phyloP scores from a whole-genome alignment of 2,888 invertebrate species.

The Sarcophaga caerulescens region DNA sequence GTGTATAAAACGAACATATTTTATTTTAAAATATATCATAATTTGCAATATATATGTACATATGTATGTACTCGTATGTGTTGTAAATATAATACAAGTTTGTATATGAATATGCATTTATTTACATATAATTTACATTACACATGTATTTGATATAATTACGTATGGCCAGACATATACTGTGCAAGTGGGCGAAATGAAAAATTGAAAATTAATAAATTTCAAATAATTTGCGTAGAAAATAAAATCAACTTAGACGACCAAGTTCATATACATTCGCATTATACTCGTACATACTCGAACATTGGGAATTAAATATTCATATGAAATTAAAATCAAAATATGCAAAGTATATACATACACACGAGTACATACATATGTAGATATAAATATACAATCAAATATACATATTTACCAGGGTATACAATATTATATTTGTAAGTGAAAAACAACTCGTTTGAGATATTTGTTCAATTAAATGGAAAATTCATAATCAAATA shows the following conservation, averaged over 20 bases:
- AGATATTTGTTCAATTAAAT: constrained; percentile 39
- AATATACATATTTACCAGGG: background rate
- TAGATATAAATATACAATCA: too few relatives aligned
- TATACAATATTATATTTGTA: background rate
- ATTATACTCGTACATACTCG: background rate
- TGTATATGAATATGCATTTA: too few relatives aligned
- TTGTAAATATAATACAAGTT: too few relatives aligned
- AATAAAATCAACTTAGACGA: background rate
- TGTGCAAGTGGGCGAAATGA: constrained; percentile 42
- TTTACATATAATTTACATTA: too few relatives aligned
- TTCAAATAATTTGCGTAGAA: constrained; percentile 24
- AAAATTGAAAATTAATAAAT: constrained; percentile 46
- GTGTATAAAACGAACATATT: too few relatives aligned
- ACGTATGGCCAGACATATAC: background rate
- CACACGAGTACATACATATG: too few relatives aligned
- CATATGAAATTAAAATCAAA: too few relatives aligned
- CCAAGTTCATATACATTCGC: background rate
- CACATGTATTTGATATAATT: background rate
- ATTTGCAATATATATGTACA: too few relatives aligned
- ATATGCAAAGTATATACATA: background rate
- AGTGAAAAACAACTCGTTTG: constrained; percentile 40
- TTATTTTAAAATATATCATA: too few relatives aligned
- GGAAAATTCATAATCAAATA: background rate
- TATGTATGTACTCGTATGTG: too few relatives aligned
- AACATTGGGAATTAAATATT: too few relatives aligned